phyloP scores from a whole-genome alignment of 2,888 invertebrate genomes.

The Drosophila anceps region DNA sequence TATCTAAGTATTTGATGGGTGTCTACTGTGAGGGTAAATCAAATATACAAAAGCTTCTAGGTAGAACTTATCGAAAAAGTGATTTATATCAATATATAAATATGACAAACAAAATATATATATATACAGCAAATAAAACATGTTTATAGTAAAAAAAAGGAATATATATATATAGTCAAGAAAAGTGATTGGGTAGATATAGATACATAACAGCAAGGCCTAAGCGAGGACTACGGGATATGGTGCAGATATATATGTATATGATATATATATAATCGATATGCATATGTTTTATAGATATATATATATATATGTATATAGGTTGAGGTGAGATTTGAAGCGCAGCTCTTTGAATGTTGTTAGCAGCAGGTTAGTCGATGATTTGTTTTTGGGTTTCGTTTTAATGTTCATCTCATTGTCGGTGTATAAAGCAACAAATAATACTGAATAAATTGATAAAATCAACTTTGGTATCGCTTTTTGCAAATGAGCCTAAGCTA shows the following conservation, averaged over 20 bases:
- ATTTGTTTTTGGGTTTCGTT: slow-evolving; percentile 11
- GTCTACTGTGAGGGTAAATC: slow-evolving; percentile 10
- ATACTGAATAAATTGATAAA: slow-evolving; percentile 75
- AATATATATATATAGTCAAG: neutral
- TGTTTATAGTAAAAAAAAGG: slow-evolving; percentile 1
- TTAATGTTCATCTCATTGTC: slow-evolving; percentile 26
- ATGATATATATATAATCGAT: slow-evolving; percentile 5
- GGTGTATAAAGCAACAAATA: slow-evolving; percentile 73
- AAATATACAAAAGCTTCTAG: slow-evolving; percentile 7
- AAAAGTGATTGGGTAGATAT: neutral
- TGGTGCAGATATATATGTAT: slow-evolving; percentile 5
- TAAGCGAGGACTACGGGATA: slow-evolving; percentile 40
- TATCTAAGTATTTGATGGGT: neutral
- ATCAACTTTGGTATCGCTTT: slow-evolving; percentile 61
- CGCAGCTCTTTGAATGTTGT: slow-evolving; percentile 37
- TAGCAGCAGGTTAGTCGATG: slow-evolving; percentile 36
- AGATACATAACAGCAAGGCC: slow-evolving; percentile 31
- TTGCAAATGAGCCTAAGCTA: slow-evolving; percentile 20
- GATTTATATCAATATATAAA: neutral
- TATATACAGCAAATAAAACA: slow-evolving; percentile 7
- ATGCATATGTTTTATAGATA: neutral
- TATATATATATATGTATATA: no score
- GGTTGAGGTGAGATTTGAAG: slow-evolving; percentile 26
- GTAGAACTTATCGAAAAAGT: slow-evolving; percentile 5
- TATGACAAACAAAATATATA: neutral